These are phyloP conservation scores for Ruditapes philippinarum DNA, from an alignment of 1,140 invertebrate species.

Conservation along the genomic window DNA sequence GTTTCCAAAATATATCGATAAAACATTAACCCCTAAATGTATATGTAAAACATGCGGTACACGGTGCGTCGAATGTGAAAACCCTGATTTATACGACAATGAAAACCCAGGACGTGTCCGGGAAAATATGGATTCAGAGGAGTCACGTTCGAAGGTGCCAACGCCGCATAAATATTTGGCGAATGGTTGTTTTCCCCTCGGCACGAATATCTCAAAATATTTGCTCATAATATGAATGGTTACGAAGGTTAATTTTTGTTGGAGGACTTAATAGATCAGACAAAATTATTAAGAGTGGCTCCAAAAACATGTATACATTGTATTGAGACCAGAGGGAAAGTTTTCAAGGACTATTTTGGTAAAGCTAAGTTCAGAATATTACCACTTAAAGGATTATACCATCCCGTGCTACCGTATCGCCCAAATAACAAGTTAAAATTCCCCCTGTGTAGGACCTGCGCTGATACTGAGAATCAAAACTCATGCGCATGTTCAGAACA, in stretches of 20 bases:
- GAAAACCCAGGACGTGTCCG: neutral
- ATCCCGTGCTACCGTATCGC: conserved; percentile 41
- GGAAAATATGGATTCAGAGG: conserved; percentile 42
- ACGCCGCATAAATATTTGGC: conserved; percentile 23
- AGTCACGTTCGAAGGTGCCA: conserved; percentile 19
- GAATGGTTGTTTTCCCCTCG: conserved; percentile 49
- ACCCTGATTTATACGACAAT: neutral
- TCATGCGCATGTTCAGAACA: neutral
- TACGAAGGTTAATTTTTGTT: conserved; percentile 26
- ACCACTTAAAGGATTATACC: conserved; percentile 38
- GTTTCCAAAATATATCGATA: neutral
- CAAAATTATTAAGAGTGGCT: neutral
- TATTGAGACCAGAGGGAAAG: neutral
- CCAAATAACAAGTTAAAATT: conserved; percentile 46
- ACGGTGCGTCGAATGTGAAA: conserved; percentile 40
- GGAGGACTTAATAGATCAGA: conserved; percentile 20
- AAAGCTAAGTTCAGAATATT: conserved; percentile 2
- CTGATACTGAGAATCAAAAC: conserved; percentile 17
- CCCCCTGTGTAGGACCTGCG: conserved; percentile 8
- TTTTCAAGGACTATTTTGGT: neutral
- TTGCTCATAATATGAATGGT: conserved; percentile 48
- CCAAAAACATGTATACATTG: conserved; percentile 38
- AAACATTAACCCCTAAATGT: neutral
- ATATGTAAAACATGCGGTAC: conserved; percentile 41
- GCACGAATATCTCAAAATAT: neutral